Percentiles rank a stretch among this genome's conserved stretches.
Conservation (phyloP, 2,797 vertebrate species). For the Malurus leucopterus region DNA sequence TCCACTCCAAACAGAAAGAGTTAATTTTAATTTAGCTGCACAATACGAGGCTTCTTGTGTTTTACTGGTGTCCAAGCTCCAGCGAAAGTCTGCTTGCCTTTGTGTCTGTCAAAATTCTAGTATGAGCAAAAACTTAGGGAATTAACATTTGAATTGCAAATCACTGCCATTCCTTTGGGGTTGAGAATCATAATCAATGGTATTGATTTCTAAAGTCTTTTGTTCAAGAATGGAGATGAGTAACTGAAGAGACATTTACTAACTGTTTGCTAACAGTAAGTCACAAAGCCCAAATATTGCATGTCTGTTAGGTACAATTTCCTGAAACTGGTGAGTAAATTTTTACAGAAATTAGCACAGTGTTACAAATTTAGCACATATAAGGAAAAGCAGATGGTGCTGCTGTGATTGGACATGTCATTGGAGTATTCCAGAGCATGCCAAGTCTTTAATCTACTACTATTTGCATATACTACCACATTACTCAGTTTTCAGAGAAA, state of each 20-base stretch:
- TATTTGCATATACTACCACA: neutral
- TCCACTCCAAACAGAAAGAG: neutral
- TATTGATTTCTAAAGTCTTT: constrained; percentile 39
- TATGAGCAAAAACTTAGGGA: neutral
- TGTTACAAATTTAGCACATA: constrained; percentile 25
- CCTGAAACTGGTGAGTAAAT: neutral
- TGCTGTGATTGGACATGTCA: neutral
- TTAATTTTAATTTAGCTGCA: neutral
- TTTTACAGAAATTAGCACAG: constrained; percentile 15
- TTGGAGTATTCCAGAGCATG: neutral
- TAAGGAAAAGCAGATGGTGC: constrained; percentile 29
- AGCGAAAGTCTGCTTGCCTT: neutral
- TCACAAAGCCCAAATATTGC: constrained; percentile 26
- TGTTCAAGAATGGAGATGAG: neutral
- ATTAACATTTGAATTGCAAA: constrained; percentile 25
- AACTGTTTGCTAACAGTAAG: constrained; percentile 37
- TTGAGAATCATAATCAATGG: neutral
- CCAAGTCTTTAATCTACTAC: constrained; percentile 6
- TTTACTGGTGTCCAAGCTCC: neutral
- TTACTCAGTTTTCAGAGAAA: neutral
- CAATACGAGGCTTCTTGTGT: neutral
- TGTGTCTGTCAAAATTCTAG: neutral
- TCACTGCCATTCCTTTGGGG: neutral
- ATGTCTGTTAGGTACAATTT: constrained; percentile 32
- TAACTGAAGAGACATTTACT: constrained; percentile 36